phyloP scores from a whole-genome alignment of 2,888 invertebrate genomes.

The Ormia ochracea region DNA sequence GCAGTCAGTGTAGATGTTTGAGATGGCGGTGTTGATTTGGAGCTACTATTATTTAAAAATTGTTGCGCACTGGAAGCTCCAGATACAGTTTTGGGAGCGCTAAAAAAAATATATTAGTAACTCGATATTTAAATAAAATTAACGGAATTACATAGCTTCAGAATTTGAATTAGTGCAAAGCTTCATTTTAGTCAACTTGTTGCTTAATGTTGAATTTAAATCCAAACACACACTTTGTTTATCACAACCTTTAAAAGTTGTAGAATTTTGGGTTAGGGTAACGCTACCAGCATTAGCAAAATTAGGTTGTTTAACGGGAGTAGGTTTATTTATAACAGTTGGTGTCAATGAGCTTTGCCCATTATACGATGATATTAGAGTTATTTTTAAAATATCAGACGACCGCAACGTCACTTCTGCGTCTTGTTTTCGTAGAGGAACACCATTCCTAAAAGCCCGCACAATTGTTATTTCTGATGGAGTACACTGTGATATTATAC shows the following conservation, averaged over 20 bases:
- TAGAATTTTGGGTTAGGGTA: conserved; percentile 47
- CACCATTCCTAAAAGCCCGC: conserved; percentile 90
- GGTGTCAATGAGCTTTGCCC: conserved; percentile 73
- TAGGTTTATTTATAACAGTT: conserved; percentile 76
- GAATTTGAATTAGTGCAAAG: conserved; percentile 67
- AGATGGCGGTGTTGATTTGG: conserved; percentile 64
- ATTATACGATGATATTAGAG: conserved; percentile 83
- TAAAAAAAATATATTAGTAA: conserved; percentile 35
- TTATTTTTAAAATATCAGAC: conserved; percentile 84
- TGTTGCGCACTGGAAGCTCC: conserved; percentile 63
- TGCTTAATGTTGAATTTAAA: conserved; percentile 69
- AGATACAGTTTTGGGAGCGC: conserved; percentile 68
- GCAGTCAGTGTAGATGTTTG: conserved; percentile 43
- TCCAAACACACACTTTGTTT: conserved; percentile 38
- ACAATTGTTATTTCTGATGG: conserved; percentile 84
- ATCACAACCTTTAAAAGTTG: neutral
- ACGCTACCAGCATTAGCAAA: conserved; percentile 69
- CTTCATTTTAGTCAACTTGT: conserved; percentile 73
- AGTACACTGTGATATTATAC: conserved; percentile 85
- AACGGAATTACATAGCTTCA: conserved; percentile 4
- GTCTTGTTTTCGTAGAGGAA: conserved; percentile 78
- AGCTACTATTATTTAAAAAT: conserved; percentile 22
- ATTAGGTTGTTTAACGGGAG: conserved; percentile 76
- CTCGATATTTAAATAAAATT: neutral
- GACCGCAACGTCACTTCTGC: conserved; percentile 80